A percentile compares a stretch with the other conserved stretches of the same genome.
Conservation (phyloP, 2,113 vertebrate genomes). For the Anguilla rostrata region DNA sequence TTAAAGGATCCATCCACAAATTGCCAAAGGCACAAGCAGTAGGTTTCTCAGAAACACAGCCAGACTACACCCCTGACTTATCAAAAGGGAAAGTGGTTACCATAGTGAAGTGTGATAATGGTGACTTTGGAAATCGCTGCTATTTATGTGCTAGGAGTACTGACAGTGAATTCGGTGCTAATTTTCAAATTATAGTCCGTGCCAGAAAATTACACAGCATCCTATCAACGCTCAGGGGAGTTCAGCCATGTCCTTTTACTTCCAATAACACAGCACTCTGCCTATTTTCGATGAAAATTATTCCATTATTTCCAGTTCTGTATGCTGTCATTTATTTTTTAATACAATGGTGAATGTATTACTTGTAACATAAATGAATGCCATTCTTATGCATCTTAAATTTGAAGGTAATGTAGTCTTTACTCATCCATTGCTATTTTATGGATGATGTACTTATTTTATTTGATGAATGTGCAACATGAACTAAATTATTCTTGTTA, state of each 20-base stretch:
- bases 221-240: background rate
- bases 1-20: background rate
- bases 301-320: background rate
- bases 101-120: conserved; percentile 33
- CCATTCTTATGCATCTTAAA: background rate
- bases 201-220: conserved; percentile 19
- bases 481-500: background rate
- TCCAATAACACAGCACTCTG: background rate
- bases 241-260: conserved; percentile 10
- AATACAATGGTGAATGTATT: conserved; percentile 5
- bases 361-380: background rate
- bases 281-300: conserved; percentile 8
- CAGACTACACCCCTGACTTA: conserved; percentile 4
- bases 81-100: conserved; percentile 24
- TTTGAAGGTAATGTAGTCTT: background rate
- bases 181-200: conserved; percentile 29
- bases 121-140: conserved; percentile 30
- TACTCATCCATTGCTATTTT: background rate
- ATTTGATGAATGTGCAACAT: background rate
- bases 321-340: background rate
- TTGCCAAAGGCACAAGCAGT: conserved; percentile 8
- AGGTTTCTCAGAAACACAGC: background rate
- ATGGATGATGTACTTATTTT: background rate
- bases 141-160: conserved; percentile 17
- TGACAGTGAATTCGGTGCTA: conserved; percentile 28